phyloP scores from a whole-genome alignment of 2,113 vertebrate genomes.

The Melanotaenia duboulayi region DNA sequence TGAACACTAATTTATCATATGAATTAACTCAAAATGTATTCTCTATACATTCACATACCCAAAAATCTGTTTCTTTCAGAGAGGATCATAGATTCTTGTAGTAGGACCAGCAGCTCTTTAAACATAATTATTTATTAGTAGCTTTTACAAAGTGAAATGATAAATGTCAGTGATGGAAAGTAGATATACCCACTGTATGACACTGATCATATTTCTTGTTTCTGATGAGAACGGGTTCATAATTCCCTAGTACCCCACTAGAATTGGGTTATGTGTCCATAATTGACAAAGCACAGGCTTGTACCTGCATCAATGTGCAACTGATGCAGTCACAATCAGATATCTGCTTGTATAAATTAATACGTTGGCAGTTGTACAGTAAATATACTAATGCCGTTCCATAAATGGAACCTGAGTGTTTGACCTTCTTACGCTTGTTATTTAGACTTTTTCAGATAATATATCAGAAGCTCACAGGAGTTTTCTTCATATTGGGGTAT shows the following conservation, averaged over 20 bases:
- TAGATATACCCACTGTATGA: not conserved
- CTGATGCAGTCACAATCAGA: too few relatives aligned
- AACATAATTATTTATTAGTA: constrained; percentile 1
- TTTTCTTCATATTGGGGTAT: not conserved
- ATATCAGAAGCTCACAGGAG: not conserved
- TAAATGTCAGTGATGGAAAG: not conserved
- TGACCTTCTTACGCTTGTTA: not conserved
- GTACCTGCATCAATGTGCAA: not conserved
- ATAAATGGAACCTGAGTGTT: too few relatives aligned
- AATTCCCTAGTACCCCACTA: too few relatives aligned
- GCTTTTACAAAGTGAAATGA: not conserved
- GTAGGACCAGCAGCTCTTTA: constrained; percentile 8
- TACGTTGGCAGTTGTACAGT: too few relatives aligned
- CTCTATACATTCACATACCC: too few relatives aligned
- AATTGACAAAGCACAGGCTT: too few relatives aligned
- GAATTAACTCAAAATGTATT: constrained; percentile 32
- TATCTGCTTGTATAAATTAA: too few relatives aligned
- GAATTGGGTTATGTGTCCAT: too few relatives aligned
- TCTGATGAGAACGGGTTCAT: not conserved
- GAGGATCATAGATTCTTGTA: constrained; percentile 14
- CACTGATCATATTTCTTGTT: not conserved
- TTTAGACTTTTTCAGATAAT: not conserved
- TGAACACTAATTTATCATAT: constrained; percentile 28
- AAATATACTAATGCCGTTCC: too few relatives aligned
- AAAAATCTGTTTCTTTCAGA: constrained; percentile 32